Conservation (phyloP, 1,140 invertebrate genomes). For the Galleria mellonella region DNA sequence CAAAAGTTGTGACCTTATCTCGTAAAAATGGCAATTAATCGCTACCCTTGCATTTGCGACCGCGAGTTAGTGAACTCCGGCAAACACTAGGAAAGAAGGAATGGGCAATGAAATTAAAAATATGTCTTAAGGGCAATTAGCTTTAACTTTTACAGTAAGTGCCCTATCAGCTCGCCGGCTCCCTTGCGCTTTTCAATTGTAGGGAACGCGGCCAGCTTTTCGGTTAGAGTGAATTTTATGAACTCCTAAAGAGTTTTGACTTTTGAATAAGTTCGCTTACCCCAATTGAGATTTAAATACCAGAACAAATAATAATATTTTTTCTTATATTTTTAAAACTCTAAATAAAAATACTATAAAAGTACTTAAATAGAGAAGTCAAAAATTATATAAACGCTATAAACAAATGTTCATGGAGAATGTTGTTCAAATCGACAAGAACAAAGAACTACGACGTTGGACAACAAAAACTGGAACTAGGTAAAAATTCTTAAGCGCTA, state of each 20-base stretch:
- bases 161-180: conserved; percentile 57
- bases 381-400: no score
- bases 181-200: conserved; percentile 70
- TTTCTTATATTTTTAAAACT: no score
- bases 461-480: conserved; percentile 23
- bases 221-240: conserved; percentile 66
- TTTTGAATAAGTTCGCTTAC: conserved; percentile 37
- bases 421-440: no score
- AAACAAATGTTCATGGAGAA: no score
- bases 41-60: conserved; percentile 42
- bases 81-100: conserved; percentile 67
- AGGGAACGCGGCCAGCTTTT: conserved; percentile 59
- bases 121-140: conserved; percentile 77
- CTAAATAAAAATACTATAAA: no score
- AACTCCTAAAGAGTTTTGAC: conserved; percentile 44
- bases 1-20: conserved; percentile 66
- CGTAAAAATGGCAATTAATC: conserved; percentile 65
- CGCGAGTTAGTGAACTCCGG: conserved; percentile 56
- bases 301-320: no score
- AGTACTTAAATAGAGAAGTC: no score
- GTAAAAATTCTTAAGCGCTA: conserved; percentile 46
- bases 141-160: conserved; percentile 73
- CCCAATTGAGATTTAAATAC: conserved; percentile 1
- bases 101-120: conserved; percentile 76
- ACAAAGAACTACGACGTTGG: not conserved